Conservation (phyloP, 1,140 invertebrate species). For the Drosophila subobscura region DNA sequence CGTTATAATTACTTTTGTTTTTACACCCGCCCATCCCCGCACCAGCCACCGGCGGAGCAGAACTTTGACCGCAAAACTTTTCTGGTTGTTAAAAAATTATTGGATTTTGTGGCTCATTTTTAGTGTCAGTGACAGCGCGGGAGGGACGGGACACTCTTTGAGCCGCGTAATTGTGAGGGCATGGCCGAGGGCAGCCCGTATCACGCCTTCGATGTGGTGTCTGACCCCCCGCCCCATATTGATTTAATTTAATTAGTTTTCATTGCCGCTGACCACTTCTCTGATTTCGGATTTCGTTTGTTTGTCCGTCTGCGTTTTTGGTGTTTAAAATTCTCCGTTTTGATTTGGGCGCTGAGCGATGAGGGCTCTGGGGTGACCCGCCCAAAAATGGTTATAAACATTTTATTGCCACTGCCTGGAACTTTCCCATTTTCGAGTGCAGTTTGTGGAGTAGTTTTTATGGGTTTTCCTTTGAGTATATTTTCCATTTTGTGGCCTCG, state of each 20-base stretch:
- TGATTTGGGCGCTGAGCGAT: conserved; percentile 43
- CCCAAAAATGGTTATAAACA: conserved; percentile 64
- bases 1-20: conserved; percentile 68
- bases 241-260: conserved; percentile 78
- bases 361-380: conserved; percentile 37
- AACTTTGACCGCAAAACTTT: conserved; percentile 48
- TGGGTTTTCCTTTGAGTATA: conserved; percentile 30
- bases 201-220: conserved; percentile 9
- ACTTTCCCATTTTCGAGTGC: conserved; percentile 26
- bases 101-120: conserved; percentile 48
- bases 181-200: conserved; percentile 12
- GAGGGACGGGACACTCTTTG: not conserved
- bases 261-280: conserved; percentile 53
- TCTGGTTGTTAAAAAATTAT: conserved; percentile 41
- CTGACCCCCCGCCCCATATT: conserved; percentile 46
- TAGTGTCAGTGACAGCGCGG: conserved; percentile 19
- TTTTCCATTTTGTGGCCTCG: conserved; percentile 16
- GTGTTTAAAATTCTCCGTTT: conserved; percentile 53
- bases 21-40: conserved; percentile 5
- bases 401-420: conserved; percentile 60
- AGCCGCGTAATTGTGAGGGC: conserved; percentile 50
- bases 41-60: not conserved
- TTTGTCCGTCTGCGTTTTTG: conserved; percentile 60
- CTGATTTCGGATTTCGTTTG: conserved; percentile 58
- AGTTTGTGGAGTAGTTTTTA: conserved; percentile 58